These are phyloP conservation scores for Portevinia maculata DNA, from an alignment of 2,888 invertebrate species.

Conservation along the genomic window DNA sequence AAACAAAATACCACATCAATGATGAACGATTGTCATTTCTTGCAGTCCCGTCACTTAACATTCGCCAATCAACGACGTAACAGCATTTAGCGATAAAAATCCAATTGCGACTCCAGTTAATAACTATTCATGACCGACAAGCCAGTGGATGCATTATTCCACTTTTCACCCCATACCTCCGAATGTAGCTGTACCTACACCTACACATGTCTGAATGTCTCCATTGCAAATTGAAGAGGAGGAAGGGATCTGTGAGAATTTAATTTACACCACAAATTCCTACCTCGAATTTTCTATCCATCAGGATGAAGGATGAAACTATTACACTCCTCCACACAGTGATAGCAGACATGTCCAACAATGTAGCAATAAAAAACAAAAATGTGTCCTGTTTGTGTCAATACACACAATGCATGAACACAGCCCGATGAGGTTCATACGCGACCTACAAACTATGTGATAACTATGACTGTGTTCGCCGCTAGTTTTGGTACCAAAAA, in stretches of 20 bases:
- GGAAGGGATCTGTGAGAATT: slow-evolving; percentile 27
- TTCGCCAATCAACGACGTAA: background rate
- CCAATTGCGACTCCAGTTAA: slow-evolving; percentile 53
- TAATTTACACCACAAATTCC: slow-evolving; percentile 53
- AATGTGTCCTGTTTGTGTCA: slow-evolving; percentile 43
- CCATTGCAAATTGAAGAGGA: slow-evolving; percentile 39
- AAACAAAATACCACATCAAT: slow-evolving; percentile 17
- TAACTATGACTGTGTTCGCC: slow-evolving; percentile 27
- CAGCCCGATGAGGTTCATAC: background rate
- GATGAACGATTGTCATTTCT: slow-evolving; percentile 30
- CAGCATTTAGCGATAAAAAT: slow-evolving; percentile 35
- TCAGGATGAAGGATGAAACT: slow-evolving; percentile 51
- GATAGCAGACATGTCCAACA: slow-evolving; percentile 24
- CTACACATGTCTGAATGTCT: slow-evolving; percentile 19
- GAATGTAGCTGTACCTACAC: slow-evolving; percentile 16
- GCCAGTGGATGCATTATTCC: background rate
- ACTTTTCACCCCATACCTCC: background rate
- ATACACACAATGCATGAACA: slow-evolving; percentile 56
- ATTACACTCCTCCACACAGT: slow-evolving; percentile 10
- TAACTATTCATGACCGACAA: slow-evolving; percentile 63
- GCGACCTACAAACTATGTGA: slow-evolving; percentile 35
- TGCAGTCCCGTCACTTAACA: background rate
- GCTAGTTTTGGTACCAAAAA: background rate
- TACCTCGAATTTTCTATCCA: slow-evolving; percentile 53
- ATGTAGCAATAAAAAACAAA: slow-evolving; percentile 48